Evolutionary conservation across 2,113 vertebrate species (phyloP).

Genomic region (Carollia perspicillata): DNA sequence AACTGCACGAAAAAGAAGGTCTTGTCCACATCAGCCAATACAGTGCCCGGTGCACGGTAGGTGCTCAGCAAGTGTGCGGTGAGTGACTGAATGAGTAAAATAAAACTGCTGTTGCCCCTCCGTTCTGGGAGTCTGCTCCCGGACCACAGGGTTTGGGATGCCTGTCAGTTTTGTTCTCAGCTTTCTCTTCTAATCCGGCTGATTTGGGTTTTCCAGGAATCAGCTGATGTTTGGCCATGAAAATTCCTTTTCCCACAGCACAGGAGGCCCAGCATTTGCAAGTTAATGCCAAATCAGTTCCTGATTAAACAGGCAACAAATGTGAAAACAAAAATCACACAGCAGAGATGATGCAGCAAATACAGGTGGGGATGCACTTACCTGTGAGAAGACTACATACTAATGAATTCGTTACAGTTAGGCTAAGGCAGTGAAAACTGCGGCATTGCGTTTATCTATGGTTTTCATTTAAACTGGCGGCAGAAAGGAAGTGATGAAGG

Average conservation of each 20-base stretch:
- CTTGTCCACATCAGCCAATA: not conserved
- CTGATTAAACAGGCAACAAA: conserved; percentile 49
- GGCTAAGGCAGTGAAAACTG: not conserved
- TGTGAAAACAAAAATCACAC: conserved; percentile 34
- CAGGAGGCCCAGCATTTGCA: conserved; percentile 60
- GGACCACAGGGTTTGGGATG: conserved; percentile 35
- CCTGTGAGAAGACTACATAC: not conserved
- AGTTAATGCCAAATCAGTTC: conserved; percentile 61
- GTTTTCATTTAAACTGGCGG: conserved; percentile 9
- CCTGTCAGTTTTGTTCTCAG: conserved; percentile 57
- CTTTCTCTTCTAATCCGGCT: conserved; percentile 70
- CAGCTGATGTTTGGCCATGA: conserved; percentile 67
- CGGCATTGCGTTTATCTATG: not conserved
- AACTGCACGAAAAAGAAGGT: not conserved
- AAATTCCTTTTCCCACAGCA: conserved; percentile 67
- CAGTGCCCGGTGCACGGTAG: not conserved
- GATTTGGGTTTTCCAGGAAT: conserved; percentile 69
- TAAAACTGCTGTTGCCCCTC: not conserved
- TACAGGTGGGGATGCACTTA: not conserved
- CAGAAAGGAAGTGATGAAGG: not conserved
- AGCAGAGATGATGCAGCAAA: conserved; percentile 17
- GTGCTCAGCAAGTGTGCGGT: not conserved
- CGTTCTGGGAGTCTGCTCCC: not conserved
- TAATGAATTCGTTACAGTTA: not conserved
- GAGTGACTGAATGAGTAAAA: not conserved